A percentile compares a stretch with the other conserved stretches of the same genome.
Conservation (phyloP, 2,888 invertebrate species). For the Lamellibrachia satsuma region DNA sequence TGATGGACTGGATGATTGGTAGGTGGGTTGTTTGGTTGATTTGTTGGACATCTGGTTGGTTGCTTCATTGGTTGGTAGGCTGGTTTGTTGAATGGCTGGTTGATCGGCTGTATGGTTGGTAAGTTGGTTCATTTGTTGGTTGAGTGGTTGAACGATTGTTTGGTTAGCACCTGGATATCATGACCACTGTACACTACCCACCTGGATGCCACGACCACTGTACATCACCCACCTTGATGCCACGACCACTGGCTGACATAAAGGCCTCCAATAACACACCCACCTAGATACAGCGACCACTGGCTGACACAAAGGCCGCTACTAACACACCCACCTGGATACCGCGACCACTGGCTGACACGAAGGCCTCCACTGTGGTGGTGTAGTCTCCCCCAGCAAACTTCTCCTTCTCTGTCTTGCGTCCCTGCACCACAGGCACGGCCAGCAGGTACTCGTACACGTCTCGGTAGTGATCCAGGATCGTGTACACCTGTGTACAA, state of each 20-base stretch:
- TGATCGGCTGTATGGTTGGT: not conserved
- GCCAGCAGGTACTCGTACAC: conserved; percentile 92
- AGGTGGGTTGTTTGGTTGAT: not conserved
- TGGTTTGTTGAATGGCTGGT: not conserved
- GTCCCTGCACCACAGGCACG: conserved; percentile 80
- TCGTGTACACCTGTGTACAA: conserved; percentile 61
- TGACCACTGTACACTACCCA: not conserved
- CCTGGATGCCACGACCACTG: too few relatives aligned
- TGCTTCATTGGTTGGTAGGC: not conserved
- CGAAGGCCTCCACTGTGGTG: conserved; percentile 94
- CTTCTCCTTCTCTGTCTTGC: conserved; percentile 98
- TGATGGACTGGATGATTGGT: not conserved
- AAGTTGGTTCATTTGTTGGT: not conserved
- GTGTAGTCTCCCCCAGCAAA: conserved; percentile 98
- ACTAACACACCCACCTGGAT: conserved; percentile 82
- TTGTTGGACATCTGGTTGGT: not conserved
- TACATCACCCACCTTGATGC: conserved; percentile 78
- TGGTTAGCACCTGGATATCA: too few relatives aligned
- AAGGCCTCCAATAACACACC: conserved; percentile 81
- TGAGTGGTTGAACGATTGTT: not conserved
- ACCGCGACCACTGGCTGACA: conserved; percentile 91
- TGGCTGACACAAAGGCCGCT: conserved; percentile 93
- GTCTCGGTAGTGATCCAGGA: conserved; percentile 83
- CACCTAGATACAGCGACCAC: conserved; percentile 90
- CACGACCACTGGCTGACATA: conserved; percentile 91